Evolutionary conservation across 2,797 vertebrate species (phyloP), one percentile per base, ranked within the genome.

Genomic region (Leuciscus waleckii): DNA sequence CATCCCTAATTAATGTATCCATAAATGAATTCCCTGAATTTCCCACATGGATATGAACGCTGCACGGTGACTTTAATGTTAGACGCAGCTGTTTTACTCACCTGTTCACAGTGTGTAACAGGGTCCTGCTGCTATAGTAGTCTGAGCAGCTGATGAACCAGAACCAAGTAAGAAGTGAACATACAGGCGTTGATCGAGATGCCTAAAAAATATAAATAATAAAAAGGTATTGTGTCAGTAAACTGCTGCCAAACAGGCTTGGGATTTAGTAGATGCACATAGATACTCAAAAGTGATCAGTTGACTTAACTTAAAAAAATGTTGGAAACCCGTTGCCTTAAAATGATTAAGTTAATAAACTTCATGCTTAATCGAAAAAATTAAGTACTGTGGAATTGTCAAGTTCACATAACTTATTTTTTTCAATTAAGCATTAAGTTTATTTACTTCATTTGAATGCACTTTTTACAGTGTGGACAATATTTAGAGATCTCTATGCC

Each of bases 71-170:
- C 5, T n/a, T 73, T 56, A 58, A 61, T 35, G 7, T 80, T 67
- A 56, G n/a, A 79, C 56, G 16, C 16, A 49, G n/a, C 2, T 19
- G 37, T 56, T 74, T 58, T 16, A 85, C 90, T 88, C 71, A 90
- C 88, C 89, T 83, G 35, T 77, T 77, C 14, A 73, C 51, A 65
- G 19, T 74, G 77, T 85, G 77, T 86, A 51, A 69, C 26, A 46
- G 51, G 70, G 65, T 81, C 51, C 76, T 58, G 41, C 7, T 32
- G 71, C 82, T 90, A 91, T 80, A 91, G 74, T 68, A 87, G 77
- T 73, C 81, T 76, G 32, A 86, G 79, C 5, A 91, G 82, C 37
- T 63, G 85, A 79, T 85, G 82, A 75, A 70, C 69, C 79, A 86
- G 51, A 43, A 81, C 41, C 43, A 77, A 6, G 75, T 49, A 35